Base-by-base conservation (phyloP, 2,113 vertebrate genomes). In the Dinomys branickii region DNA sequence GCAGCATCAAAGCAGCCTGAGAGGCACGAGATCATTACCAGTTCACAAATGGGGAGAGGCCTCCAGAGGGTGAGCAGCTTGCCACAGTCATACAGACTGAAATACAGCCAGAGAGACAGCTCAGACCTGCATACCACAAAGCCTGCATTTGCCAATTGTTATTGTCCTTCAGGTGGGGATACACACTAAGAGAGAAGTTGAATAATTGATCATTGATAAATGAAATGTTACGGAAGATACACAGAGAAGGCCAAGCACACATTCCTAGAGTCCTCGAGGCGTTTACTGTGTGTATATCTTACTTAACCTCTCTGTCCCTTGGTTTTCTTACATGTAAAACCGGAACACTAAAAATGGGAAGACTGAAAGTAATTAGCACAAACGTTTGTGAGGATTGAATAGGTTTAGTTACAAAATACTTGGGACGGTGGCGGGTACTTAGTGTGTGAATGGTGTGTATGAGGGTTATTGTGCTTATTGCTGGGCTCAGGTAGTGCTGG, bases 61-160 rank as follows among this genome's bases (percentile, higher is more conserved):
- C 50, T 90, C 6, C 9, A 44, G 52, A 52, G 61, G 26, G 16
- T 20, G 69, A 30, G 16, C 24, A 26, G 0, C 17, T 58, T 30
- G 0, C 28, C 3, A 0, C 2, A 35, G 41, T 30, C 47, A 1
- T 9, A 61, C 38, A 28, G 22, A 33, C 12, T 2, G 47, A 61
- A 24, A 7, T 0, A 7, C 24, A 65, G 30, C 71, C 1, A 12
- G 10, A 7, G 9, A 4, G 22, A 7, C 10, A 16, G 11, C 35
- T 22, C 52, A 0, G 30, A 33, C 14, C 0, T 14, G 8, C 11
- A 2, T 9, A 0, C 12, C 0, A 54, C 44, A 7, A 30, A 50
- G 47, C 26, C 69, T 8, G 28, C 7, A 0, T 4, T 13, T 7
- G 7, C 4, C 14, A 3, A 1, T 5, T 7, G 11, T 22, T 14